These are phyloP conservation scores for Acanthornis magna DNA, from an alignment of 2,797 vertebrate genomes.

Conservation along the genomic window DNA sequence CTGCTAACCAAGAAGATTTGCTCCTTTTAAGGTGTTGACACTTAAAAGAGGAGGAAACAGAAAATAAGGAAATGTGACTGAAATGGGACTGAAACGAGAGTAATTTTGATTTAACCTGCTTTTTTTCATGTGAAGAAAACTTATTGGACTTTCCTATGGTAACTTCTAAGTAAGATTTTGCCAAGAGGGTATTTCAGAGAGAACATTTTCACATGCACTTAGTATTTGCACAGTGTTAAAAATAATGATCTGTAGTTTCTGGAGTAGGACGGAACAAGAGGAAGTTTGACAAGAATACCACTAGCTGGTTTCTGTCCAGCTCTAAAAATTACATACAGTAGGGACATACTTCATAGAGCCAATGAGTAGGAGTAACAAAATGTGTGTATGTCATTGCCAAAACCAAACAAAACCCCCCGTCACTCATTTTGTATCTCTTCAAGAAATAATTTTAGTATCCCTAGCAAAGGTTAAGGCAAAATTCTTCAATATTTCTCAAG, in stretches of 20 bases:
- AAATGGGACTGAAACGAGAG: background rate
- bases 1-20: background rate
- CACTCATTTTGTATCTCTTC: background rate
- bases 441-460: background rate
- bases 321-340: conserved; percentile 19
- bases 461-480: background rate
- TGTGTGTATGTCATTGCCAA: background rate
- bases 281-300: conserved; percentile 32
- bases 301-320: conserved; percentile 5
- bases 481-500: background rate
- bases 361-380: background rate
- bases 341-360: background rate
- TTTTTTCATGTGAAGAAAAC: background rate
- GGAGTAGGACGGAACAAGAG: background rate
- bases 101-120: background rate
- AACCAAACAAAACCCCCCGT: background rate
- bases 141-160: background rate
- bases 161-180: background rate
- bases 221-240: conserved; percentile 11
- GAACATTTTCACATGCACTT: conserved; percentile 10
- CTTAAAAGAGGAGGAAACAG: background rate
- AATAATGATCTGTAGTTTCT: background rate
- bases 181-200: background rate
- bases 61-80: background rate
- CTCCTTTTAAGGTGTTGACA: background rate